Evolutionary conservation across 1,140 invertebrate genomes (phyloP).

Genomic region (Bombus confusus): DNA sequence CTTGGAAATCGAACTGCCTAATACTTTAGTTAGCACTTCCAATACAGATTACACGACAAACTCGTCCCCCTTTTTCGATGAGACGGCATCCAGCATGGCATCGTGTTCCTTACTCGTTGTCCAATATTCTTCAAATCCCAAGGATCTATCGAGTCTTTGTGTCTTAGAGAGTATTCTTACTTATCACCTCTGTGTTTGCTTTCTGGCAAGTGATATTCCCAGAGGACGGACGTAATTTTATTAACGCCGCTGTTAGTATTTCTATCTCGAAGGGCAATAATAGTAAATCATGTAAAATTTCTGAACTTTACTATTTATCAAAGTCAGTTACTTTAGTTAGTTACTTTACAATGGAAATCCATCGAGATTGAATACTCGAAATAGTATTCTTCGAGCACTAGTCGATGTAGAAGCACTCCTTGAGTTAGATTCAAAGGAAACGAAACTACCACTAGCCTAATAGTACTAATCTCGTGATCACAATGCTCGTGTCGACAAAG

Average conservation of each 20-base stretch:
- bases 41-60: slow-evolving; percentile 60
- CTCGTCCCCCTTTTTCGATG: slow-evolving; percentile 19
- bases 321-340: neutral
- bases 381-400: neutral
- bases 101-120: slow-evolving; percentile 48
- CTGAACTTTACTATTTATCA: neutral
- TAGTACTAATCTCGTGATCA: slow-evolving; percentile 45
- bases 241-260: neutral
- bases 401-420: neutral
- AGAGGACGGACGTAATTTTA: slow-evolving; percentile 6
- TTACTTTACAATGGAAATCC: neutral
- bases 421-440: neutral
- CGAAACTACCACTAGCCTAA: slow-evolving; percentile 2
- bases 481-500: slow-evolving; percentile 38
- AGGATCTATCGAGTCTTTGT: slow-evolving; percentile 49
- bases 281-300: neutral
- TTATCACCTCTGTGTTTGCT: slow-evolving; percentile 34
- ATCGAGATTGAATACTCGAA: neutral
- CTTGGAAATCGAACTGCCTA: slow-evolving; percentile 51
- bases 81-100: slow-evolving; percentile 8
- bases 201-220: slow-evolving; percentile 33
- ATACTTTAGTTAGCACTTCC: slow-evolving; percentile 60
- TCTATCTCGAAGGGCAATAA: neutral
- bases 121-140: slow-evolving; percentile 35
- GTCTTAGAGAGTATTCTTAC: slow-evolving; percentile 30